phyloP scores from a whole-genome alignment of 2,113 vertebrate genomes.

The Piaya cayana region DNA sequence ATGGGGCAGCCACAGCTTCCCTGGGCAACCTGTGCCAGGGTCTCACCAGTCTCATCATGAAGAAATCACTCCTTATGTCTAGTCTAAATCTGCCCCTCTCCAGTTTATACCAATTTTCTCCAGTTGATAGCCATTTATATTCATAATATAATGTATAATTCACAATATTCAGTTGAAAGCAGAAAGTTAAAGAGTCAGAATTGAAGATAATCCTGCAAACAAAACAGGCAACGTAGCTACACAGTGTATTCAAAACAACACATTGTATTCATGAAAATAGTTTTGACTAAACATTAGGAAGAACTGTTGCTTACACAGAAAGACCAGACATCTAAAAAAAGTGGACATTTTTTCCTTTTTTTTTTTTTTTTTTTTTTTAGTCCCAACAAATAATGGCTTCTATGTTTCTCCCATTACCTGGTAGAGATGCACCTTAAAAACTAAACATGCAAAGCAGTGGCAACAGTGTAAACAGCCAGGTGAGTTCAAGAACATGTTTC shows the following conservation, averaged over 20 bases:
- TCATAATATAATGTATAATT: too few species aligned
- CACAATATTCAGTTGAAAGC: background rate
- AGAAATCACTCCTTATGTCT: too few species aligned
- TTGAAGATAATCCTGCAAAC: background rate
- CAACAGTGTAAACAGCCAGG: rapidly evolving
- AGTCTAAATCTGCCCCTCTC: too few species aligned
- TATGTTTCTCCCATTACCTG: background rate
- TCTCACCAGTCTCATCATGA: too few species aligned
- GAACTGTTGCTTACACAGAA: background rate
- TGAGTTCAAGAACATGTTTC: background rate
- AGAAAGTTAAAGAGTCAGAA: background rate
- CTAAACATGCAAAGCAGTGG: rapidly evolving
- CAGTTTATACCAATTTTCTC: too few species aligned
- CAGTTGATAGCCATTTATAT: too few species aligned
- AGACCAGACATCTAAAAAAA: background rate
- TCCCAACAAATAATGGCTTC: background rate
- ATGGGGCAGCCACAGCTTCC: too few species aligned
- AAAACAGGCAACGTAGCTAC: background rate
- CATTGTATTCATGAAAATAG: background rate
- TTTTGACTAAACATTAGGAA: background rate
- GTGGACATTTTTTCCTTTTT: too few species aligned
- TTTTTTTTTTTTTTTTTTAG: background rate
- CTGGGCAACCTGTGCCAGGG: too few species aligned
- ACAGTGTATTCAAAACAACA: background rate
- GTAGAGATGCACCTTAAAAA: rapidly evolving